A percentile compares a stretch with the other conserved stretches of the same genome.
phyloP scores from a whole-genome alignment of 2,113 vertebrate genomes.

The Ciconia maguari region DNA sequence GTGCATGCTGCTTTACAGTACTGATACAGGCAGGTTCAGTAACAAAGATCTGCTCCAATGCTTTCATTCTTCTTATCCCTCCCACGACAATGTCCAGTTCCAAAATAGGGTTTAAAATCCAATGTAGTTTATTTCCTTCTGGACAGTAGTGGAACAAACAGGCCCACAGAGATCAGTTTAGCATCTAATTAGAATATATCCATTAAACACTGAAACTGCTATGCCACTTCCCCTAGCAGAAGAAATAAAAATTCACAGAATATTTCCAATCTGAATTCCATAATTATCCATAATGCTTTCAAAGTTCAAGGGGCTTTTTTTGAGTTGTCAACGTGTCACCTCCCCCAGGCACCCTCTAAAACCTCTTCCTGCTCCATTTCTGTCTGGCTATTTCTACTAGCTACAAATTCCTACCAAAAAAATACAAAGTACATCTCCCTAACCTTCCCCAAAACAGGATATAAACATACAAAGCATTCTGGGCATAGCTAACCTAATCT shows the following conservation, averaged over 20 bases:
- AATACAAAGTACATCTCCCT: background rate
- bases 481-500: background rate
- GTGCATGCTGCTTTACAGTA: background rate
- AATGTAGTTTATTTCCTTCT: conserved; percentile 32
- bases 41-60: background rate
- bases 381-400: background rate
- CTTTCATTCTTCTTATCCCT: background rate
- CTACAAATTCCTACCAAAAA: background rate
- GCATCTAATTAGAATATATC: conserved; percentile 14
- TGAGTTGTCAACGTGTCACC: background rate
- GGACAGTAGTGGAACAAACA: conserved; percentile 20
- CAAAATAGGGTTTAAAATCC: conserved; percentile 54
- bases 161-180: conserved; percentile 11
- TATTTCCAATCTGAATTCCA: conserved; percentile 57
- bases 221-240: conserved; percentile 36
- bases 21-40: background rate
- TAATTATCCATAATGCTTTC: conserved; percentile 49
- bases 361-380: background rate
- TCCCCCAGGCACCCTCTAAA: background rate
- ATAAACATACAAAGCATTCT: background rate
- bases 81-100: background rate
- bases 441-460: background rate
- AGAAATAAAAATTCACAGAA: conserved; percentile 65
- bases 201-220: conserved; percentile 67
- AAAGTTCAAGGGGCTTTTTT: background rate